These are phyloP conservation scores for Dryobotodes eremita DNA, from an alignment of 2,888 invertebrate species.

Conservation along the genomic window DNA sequence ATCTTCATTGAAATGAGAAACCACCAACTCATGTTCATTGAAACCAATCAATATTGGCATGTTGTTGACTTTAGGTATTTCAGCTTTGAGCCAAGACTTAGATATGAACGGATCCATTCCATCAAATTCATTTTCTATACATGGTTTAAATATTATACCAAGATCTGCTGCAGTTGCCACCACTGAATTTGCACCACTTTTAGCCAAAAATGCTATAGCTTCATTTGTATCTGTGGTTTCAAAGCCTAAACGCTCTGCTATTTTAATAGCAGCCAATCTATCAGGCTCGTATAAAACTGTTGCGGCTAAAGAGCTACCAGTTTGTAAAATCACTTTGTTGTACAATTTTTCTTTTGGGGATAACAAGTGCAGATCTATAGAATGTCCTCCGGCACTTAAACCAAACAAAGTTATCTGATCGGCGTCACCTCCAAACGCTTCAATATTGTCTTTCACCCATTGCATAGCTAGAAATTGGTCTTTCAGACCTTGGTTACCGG, in stretches of 20 bases:
- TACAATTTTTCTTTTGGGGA: slow-evolving; percentile 73
- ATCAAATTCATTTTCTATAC: slow-evolving; percentile 76
- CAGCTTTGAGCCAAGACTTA: slow-evolving; percentile 70
- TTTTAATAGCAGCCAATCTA: slow-evolving; percentile 67
- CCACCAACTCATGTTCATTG: slow-evolving; percentile 73
- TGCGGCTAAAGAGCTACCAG: slow-evolving; percentile 71
- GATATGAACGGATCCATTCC: slow-evolving; percentile 74
- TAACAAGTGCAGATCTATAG: slow-evolving; percentile 77
- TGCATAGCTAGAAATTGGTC: slow-evolving; percentile 78
- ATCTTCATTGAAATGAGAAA: slow-evolving; percentile 50
- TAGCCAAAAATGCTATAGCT: slow-evolving; percentile 72
- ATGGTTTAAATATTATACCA: slow-evolving; percentile 72
- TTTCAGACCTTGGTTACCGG: slow-evolving; percentile 82
- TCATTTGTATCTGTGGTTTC: slow-evolving; percentile 62
- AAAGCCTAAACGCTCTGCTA: slow-evolving; percentile 73
- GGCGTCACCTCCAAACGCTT: slow-evolving; percentile 79
- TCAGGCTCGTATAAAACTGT: slow-evolving; percentile 70
- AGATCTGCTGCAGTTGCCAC: slow-evolving; percentile 67
- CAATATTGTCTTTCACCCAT: slow-evolving; percentile 79
- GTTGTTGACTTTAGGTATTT: slow-evolving; percentile 71
- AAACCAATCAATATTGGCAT: slow-evolving; percentile 78
- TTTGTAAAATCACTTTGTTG: slow-evolving; percentile 76
- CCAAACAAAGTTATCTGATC: slow-evolving; percentile 78
- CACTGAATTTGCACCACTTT: slow-evolving; percentile 66
- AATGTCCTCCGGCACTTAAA: slow-evolving; percentile 76